Conservation (phyloP, 2,888 invertebrate genomes). For the Dolichomitus sp. region DNA sequence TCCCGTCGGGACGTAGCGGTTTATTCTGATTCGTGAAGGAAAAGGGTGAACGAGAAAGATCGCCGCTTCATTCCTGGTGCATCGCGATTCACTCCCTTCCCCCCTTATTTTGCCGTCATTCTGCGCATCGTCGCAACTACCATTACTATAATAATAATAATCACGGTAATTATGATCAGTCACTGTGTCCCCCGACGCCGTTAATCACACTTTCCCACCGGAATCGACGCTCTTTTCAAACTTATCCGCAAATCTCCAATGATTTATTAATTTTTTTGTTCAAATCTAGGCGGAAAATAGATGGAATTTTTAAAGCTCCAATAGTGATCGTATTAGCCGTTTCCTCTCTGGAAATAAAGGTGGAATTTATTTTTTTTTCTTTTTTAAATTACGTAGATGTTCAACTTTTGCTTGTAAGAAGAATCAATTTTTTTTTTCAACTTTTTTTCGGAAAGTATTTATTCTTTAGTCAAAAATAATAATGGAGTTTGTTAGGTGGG, state of each 20-base stretch:
- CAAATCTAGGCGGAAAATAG: too few species aligned
- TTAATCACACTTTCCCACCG: constrained; percentile 58
- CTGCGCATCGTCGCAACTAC: constrained; percentile 3
- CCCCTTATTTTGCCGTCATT: constrained; percentile 18
- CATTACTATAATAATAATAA: constrained; percentile 67
- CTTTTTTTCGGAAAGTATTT: too few species aligned
- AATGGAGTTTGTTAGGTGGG: too few species aligned
- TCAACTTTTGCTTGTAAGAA: too few species aligned
- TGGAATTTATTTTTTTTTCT: too few species aligned
- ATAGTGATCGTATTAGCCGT: too few species aligned
- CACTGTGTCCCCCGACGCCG: constrained; percentile 37
- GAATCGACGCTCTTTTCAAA: constrained; percentile 24
- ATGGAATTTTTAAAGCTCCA: too few species aligned
- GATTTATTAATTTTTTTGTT: not conserved
- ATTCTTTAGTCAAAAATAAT: too few species aligned
- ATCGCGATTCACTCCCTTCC: not conserved
- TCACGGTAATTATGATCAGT: constrained; percentile 64
- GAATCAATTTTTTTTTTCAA: too few species aligned
- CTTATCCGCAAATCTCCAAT: constrained; percentile 38
- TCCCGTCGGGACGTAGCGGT: constrained; percentile 41
- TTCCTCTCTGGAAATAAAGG: too few species aligned
- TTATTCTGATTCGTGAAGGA: constrained; percentile 53
- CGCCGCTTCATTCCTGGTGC: constrained; percentile 17
- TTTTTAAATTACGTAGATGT: too few species aligned
- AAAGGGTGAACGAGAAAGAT: constrained; percentile 36